Evolutionary conservation across 2,888 invertebrate genomes (phyloP).

Genomic region (Melinaea marsaeus): DNA sequence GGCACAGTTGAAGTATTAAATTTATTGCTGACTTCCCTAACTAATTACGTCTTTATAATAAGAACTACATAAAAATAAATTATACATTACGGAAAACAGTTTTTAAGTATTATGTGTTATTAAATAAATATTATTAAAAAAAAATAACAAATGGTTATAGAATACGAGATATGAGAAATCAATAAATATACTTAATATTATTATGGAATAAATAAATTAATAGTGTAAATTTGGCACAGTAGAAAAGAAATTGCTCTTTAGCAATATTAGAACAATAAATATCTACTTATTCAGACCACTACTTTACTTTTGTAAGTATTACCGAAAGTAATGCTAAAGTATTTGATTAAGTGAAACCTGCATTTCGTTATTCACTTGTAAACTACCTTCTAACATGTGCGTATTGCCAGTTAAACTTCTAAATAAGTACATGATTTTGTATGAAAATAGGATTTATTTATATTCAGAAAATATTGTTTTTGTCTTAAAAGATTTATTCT

Average conservation of each 20-base stretch:
- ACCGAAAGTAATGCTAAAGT: too few species aligned
- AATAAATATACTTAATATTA: constrained; percentile 9
- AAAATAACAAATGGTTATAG: constrained; percentile 4
- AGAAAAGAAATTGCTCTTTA: constrained; percentile 18
- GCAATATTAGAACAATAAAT: constrained; percentile 18
- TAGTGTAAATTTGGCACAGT: constrained; percentile 63
- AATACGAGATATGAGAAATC: constrained; percentile 14
- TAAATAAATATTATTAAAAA: constrained; percentile 10
- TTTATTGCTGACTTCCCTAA: constrained; percentile 76
- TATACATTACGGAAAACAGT: constrained; percentile 17
- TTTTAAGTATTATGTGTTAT: constrained; percentile 6
- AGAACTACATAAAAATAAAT: constrained; percentile 40
- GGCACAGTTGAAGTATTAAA: constrained; percentile 78
- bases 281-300: constrained; percentile 35
- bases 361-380: constrained; percentile 42
- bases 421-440: constrained; percentile 65
- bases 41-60: constrained; percentile 55
- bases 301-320: constrained; percentile 36
- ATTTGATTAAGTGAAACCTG: constrained; percentile 33
- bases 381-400: constrained; percentile 62
- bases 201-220: constrained; percentile 16
- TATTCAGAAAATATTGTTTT: constrained; percentile 69
- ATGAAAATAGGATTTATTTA: constrained; percentile 74
- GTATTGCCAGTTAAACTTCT: constrained; percentile 66
- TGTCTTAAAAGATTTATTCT: constrained; percentile 57